A percentile compares a stretch with the other conserved stretches of the same genome.
Conservation (phyloP, 1,140 invertebrate genomes). For the Pentalonia nigronervosa region DNA sequence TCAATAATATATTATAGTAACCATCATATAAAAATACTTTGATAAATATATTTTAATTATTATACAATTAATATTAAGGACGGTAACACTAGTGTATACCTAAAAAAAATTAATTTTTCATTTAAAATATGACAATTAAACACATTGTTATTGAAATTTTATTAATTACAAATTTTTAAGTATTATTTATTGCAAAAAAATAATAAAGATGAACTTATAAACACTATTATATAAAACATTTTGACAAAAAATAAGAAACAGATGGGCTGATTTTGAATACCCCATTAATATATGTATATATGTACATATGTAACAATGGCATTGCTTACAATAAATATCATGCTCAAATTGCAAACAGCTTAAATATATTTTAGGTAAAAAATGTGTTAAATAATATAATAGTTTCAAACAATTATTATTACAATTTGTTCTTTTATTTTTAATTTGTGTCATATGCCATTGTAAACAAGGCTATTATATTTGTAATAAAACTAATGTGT, state of each 20-base stretch:
- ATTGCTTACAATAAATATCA: background rate
- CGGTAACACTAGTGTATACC: background rate
- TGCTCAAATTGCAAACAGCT: background rate
- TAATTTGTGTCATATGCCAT: background rate
- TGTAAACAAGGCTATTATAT: conserved; percentile 11
- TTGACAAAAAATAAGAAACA: conserved; percentile 8
- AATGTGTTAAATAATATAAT: background rate
- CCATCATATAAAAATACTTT: conserved; percentile 36
- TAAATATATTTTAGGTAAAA: background rate
- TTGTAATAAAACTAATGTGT: background rate
- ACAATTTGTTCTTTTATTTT: background rate
- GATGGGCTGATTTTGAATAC: background rate
- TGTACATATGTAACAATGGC: no score
- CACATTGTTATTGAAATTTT: background rate
- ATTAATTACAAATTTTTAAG: background rate
- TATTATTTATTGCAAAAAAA: background rate
- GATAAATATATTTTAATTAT: conserved; percentile 27
- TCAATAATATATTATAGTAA: conserved; percentile 20
- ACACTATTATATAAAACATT: background rate
- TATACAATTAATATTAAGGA: conserved; percentile 12
- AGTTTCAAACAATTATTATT: background rate
- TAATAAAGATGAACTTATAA: background rate
- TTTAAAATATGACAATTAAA: background rate
- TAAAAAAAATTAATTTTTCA: background rate
- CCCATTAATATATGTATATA: background rate